Conservation (phyloP, 2,888 invertebrate species). For the Gari tellinella region DNA sequence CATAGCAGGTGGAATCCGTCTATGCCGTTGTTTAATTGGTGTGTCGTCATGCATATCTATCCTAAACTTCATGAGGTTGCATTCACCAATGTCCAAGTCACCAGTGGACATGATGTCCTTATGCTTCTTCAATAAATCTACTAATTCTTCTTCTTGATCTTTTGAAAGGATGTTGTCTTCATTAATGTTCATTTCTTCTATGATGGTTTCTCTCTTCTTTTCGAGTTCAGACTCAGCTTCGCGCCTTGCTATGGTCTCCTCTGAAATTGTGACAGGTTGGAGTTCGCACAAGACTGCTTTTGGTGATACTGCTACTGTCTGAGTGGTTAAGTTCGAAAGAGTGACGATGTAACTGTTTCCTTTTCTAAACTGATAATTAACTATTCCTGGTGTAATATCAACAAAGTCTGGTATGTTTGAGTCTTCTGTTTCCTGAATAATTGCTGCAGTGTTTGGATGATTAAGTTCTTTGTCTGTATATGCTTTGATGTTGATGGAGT, state of each 20-base stretch:
- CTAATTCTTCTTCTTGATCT: neutral
- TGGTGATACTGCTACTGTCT: constrained; percentile 11
- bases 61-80: constrained; percentile 25
- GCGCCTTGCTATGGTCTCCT: too few species aligned
- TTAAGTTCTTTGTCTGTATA: constrained; percentile 14
- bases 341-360: constrained; percentile 3
- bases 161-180: neutral
- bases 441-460: constrained; percentile 5
- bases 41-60: constrained; percentile 40
- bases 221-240: too few species aligned
- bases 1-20: constrained; percentile 53
- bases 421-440: constrained; percentile 13
- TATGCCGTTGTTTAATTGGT: constrained; percentile 56
- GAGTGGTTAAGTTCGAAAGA: constrained; percentile 17
- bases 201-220: too few species aligned
- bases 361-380: constrained; percentile 1
- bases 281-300: constrained; percentile 27
- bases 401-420: neutral
- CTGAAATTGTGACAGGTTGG: constrained; percentile 26
- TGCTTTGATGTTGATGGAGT: neutral
- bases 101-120: constrained; percentile 29
- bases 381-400: constrained; percentile 14
- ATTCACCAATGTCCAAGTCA: constrained; percentile 44
- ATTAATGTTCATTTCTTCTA: neutral
- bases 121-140: constrained; percentile 7